Evolutionary conservation across 2,113 vertebrate species (phyloP).

Genomic region (Plecotus auritus): DNA sequence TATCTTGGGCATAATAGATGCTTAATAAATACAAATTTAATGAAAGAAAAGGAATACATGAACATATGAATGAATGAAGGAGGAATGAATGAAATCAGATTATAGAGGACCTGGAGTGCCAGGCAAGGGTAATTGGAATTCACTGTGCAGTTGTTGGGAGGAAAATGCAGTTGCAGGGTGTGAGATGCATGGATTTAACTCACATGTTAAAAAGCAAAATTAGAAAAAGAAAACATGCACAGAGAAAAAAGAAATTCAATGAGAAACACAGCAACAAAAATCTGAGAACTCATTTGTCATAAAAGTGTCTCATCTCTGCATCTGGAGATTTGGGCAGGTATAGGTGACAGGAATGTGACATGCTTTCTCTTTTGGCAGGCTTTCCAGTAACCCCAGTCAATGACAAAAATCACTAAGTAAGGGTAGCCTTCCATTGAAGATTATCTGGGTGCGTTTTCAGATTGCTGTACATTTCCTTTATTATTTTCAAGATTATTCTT

Average conservation of each 20-base stretch:
- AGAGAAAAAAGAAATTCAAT: neutral
- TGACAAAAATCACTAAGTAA: neutral
- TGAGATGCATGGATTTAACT: neutral
- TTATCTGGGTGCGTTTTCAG: neutral
- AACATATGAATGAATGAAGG: neutral
- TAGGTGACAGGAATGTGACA: neutral
- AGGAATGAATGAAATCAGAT: neutral
- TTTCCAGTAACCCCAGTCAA: neutral
- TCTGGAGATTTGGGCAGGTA: neutral
- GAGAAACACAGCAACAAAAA: neutral
- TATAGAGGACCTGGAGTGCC: neutral
- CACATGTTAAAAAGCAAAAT: constrained; percentile 26
- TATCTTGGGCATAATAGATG: neutral
- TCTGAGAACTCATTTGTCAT: neutral
- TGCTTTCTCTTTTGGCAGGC: neutral
- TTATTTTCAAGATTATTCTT: neutral
- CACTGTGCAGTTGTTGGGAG: neutral
- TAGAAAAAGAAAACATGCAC: neutral
- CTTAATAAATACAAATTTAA: neutral
- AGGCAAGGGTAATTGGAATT: neutral
- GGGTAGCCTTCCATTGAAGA: neutral
- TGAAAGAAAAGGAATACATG: neutral
- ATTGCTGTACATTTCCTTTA: neutral
- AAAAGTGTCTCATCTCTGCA: neutral
- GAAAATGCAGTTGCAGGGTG: neutral